Evolutionary conservation across 2,113 vertebrate genomes (phyloP).

Genomic region (Pleuronectes platessa): DNA sequence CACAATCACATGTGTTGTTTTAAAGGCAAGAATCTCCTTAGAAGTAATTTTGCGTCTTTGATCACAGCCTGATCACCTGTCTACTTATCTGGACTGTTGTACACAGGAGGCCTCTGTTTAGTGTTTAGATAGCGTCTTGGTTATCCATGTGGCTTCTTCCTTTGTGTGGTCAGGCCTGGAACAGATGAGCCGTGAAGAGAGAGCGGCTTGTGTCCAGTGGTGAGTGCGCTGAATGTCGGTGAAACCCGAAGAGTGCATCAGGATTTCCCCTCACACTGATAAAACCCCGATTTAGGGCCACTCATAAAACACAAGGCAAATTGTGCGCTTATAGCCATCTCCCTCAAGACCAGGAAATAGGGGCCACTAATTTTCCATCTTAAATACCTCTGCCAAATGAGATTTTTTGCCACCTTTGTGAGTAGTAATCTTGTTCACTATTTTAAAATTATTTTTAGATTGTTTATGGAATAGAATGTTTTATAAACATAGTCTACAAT

Average conservation of each 20-base stretch:
- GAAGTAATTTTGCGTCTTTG: conserved; percentile 57
- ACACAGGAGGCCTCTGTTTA: conserved; percentile 60
- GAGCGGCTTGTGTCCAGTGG: conserved; percentile 27
- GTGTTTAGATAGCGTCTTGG: conserved; percentile 57
- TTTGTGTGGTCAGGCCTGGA: conserved; percentile 62
- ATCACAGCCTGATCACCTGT: conserved; percentile 67
- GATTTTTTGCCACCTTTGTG: conserved; percentile 25
- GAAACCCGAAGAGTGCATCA: conserved; percentile 57
- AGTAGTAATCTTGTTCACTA: not conserved
- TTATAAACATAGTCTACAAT: too few species aligned
- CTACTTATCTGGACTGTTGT: conserved; percentile 63
- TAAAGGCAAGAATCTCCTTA: conserved; percentile 55
- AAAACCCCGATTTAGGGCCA: conserved; percentile 74
- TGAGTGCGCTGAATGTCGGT: conserved; percentile 31
- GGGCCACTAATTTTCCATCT: conserved; percentile 69
- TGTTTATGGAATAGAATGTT: not conserved
- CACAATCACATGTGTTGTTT: conserved; percentile 59
- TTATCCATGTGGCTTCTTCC: conserved; percentile 45
- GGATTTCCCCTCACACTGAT: conserved; percentile 63
- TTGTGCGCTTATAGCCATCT: conserved; percentile 66
- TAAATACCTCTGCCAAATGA: conserved; percentile 61
- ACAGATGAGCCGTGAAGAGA: conserved; percentile 56
- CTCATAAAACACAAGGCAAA: conserved; percentile 77
- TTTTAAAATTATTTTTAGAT: conserved; percentile 1
- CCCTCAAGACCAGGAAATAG: conserved; percentile 60